A percentile compares a stretch with the other conserved stretches of the same genome.
Conservation (phyloP, 2,113 vertebrate genomes). For the Elgaria multicarinata region DNA sequence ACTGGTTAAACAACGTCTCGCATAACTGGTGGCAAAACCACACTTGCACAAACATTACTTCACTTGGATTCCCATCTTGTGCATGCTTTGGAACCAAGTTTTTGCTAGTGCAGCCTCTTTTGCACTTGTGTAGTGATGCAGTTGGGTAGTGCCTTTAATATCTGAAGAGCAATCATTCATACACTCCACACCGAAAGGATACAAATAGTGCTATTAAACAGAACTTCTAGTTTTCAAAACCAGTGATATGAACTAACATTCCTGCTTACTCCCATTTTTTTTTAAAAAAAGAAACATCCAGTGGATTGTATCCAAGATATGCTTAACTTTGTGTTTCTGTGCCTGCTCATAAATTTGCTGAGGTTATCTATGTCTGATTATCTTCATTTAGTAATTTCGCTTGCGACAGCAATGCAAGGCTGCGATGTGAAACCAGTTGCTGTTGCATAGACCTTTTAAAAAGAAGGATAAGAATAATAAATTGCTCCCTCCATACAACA, state of each 20-base stretch:
- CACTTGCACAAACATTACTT: too few species aligned
- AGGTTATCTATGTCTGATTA: conserved; percentile 39
- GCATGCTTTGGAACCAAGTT: too few species aligned
- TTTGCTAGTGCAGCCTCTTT: too few species aligned
- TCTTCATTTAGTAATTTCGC: conserved; percentile 52
- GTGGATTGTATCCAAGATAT: not conserved
- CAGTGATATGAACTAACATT: not conserved
- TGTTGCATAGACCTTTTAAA: conserved; percentile 38
- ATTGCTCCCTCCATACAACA: conserved; percentile 59
- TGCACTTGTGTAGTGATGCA: too few species aligned
- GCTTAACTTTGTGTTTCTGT: conserved; percentile 9
- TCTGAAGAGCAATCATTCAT: not conserved
- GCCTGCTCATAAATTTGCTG: conserved; percentile 42
- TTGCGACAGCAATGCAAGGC: conserved; percentile 12
- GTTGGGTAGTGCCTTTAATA: not conserved
- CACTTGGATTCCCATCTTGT: too few species aligned
- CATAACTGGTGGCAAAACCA: too few species aligned
- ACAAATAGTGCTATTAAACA: not conserved
- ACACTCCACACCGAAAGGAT: not conserved
- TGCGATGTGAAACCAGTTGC: conserved; percentile 34
- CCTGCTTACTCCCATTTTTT: not conserved
- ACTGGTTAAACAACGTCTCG: too few species aligned
- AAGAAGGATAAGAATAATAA: not conserved
- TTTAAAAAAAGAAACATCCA: not conserved
- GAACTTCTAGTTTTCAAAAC: not conserved